Percentiles rank a stretch among this genome's conserved stretches.
Conservation (phyloP, 2,797 vertebrate genomes). For the Crocidura indochinensis region DNA sequence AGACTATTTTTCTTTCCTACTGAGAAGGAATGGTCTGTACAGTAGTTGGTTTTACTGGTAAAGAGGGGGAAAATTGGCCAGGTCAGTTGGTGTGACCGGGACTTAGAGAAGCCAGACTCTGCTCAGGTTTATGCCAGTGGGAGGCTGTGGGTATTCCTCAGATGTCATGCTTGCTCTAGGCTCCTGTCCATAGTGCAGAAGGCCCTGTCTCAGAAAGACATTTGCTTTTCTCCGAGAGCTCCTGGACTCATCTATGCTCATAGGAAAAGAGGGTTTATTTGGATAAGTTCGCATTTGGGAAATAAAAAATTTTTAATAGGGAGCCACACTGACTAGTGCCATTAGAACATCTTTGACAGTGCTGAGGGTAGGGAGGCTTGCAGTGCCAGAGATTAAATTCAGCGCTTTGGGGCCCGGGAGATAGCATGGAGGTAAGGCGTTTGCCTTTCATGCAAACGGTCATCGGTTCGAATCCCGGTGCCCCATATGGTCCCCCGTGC, state of each 20-base stretch:
- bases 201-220: background rate
- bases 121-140: background rate
- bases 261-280: background rate
- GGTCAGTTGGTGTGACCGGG: background rate
- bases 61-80: background rate
- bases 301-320: background rate
- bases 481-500: too few species aligned
- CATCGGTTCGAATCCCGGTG: too few species aligned
- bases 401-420: too few species aligned
- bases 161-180: background rate
- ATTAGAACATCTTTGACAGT: too few species aligned
- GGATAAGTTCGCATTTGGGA: constrained; percentile 1
- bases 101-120: background rate
- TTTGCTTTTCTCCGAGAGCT: background rate
- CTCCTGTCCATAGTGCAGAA: background rate
- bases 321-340: too few species aligned
- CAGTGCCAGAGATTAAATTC: too few species aligned
- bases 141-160: background rate
- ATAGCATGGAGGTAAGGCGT: too few species aligned
- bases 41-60: constrained; percentile 14
- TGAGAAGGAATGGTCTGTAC: background rate
- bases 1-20: constrained; percentile 24
- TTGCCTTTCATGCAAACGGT: too few species aligned
- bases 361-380: too few species aligned
- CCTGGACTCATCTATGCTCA: background rate